Base-by-base conservation (phyloP, 2,888 invertebrate genomes). In the Drosophila formosana region DNA sequence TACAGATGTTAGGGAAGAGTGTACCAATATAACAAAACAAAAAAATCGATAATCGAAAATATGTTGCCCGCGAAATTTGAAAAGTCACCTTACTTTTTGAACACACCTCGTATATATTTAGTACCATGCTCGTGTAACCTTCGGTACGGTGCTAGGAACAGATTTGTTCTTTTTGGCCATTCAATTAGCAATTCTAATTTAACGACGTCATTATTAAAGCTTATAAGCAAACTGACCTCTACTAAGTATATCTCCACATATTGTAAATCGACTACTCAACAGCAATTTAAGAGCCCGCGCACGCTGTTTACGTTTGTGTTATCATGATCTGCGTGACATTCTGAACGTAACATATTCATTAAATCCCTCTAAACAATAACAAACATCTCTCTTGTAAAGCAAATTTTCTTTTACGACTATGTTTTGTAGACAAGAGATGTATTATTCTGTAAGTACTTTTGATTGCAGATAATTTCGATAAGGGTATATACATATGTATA, bases 111-210 rank as follows among this genome's bases (percentile, higher is more conserved):
- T 26, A 28, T 28, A 6, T 37, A 6, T 18, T 18, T 32, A 34
- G 34, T 34, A 34, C 37, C 11, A n/a, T 1, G 18, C 11, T 26
- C 7, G 7, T 26, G 8, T 62, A 47, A 37, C 56, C 62, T 62
- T 62, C 62, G 37, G 3, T 13, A 4, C 8, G 28, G 6, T 23
- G 13, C 4, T n/a, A 45, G 8, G 18, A 37, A 47, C 28, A 46
- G 37, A 57, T 64, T 57, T 46, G 50, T 65, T 65, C 64, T 60
- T 45, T 58, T 51, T 58, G 4, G 9, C 49, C 13, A 18, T 52
- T 57, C 39, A 34, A 76, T 78, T 76, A 66, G 66, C 76, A 78
- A 76, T 78, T 74, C 79, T 66, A 74, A 76, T 76, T 73, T 63
- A 60, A 78, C 46, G 66, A 70, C 65, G 58, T 66, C 66, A 62